phyloP scores from a whole-genome alignment of 2,797 vertebrate genomes.

The Chlorospingus semifuscus region DNA sequence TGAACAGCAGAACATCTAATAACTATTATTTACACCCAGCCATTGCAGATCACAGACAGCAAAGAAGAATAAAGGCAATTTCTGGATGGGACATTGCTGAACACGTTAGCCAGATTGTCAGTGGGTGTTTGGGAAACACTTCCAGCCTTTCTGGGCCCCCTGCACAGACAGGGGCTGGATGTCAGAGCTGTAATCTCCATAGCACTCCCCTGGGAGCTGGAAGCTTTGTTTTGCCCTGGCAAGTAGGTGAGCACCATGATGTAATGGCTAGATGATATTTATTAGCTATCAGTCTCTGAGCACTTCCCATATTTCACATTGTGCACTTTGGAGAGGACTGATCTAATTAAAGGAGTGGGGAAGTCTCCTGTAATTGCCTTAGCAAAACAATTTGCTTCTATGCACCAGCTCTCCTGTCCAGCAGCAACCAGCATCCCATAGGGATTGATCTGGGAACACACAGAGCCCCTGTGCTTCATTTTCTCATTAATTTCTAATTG shows the following conservation, averaged over 20 bases:
- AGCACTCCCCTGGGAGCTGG: neutral
- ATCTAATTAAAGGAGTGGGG: neutral
- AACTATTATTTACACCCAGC: neutral
- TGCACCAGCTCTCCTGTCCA: neutral
- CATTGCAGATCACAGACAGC: neutral
- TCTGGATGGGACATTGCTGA: neutral
- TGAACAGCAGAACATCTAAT: neutral
- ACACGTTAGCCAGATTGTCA: neutral
- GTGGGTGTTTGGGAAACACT: neutral
- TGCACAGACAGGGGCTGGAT: neutral
- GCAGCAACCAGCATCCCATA: neutral
- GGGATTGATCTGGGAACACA: neutral
- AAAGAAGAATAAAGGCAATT: neutral
- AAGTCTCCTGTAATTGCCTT: neutral
- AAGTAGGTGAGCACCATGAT: neutral
- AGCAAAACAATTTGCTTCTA: neutral
- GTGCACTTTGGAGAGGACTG: neutral
- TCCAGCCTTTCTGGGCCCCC: neutral
- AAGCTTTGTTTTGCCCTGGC: neutral
- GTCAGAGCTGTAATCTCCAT: neutral
- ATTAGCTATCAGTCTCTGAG: neutral
- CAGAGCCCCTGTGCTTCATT: neutral
- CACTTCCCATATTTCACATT: neutral
- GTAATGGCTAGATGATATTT: neutral
- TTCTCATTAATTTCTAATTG: conserved; percentile 19